phyloP scores from a whole-genome alignment of 1,140 invertebrate genomes.

The Monomorium pharaonis region DNA sequence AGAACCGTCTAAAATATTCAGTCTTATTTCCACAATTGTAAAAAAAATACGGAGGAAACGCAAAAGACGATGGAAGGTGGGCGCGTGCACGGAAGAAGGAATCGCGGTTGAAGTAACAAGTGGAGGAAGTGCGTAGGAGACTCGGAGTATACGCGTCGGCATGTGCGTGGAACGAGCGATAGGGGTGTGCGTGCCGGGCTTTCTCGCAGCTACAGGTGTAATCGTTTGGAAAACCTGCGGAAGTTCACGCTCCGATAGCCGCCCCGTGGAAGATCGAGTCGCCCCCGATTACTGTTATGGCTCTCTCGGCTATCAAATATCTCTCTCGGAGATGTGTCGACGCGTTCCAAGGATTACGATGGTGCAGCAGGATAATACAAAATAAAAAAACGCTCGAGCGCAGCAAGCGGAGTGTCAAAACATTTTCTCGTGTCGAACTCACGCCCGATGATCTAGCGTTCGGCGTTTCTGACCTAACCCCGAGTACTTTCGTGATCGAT shows the following conservation, averaged over 20 bases:
- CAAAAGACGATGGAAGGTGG: not conserved
- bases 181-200: conserved; percentile 43
- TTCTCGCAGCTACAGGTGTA: conserved; percentile 72
- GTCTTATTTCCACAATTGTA: not conserved
- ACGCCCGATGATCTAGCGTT: not conserved
- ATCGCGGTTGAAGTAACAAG: conserved; percentile 72
- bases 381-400: not conserved
- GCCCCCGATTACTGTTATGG: conserved; percentile 23
- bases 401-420: not conserved
- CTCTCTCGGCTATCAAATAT: not conserved
- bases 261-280: conserved; percentile 35
- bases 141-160: conserved; percentile 33
- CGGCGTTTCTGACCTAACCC: too few relatives aligned
- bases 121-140: conserved; percentile 63
- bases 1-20: too few relatives aligned
- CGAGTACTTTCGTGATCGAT: too few relatives aligned
- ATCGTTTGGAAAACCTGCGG: conserved; percentile 75
- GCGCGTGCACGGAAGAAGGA: conserved; percentile 59
- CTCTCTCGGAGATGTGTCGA: not conserved
- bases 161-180: conserved; percentile 44
- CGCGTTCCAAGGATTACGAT: not conserved
- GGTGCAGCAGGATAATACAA: not conserved
- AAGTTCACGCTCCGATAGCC: conserved; percentile 68
- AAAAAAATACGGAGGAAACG: not conserved
- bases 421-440: not conserved